A percentile compares a stretch with the other conserved stretches of the same genome.
phyloP scores from a whole-genome alignment of 2,113 vertebrate species.

The Gnathonemus longibarbis region DNA sequence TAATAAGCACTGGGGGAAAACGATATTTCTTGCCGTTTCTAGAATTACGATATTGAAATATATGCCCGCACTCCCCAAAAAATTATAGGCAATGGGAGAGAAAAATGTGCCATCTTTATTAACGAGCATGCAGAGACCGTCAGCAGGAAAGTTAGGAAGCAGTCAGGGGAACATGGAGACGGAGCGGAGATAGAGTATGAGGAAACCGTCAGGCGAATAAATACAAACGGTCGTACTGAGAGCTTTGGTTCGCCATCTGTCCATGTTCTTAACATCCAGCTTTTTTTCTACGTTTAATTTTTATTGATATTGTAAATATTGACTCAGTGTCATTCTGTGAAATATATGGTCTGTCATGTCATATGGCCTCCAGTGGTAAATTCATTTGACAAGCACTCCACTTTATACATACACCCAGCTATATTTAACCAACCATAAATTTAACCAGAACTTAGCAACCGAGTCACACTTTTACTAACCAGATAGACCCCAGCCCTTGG shows the following conservation, averaged over 20 bases:
- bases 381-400: not conserved
- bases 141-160: not conserved
- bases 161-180: not conserved
- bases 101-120: constrained; percentile 13
- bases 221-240: not conserved
- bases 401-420: not conserved
- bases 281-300: not conserved
- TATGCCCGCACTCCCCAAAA: not conserved
- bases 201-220: not conserved
- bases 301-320: constrained; percentile 1
- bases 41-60: not conserved
- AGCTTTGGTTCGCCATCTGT: not conserved
- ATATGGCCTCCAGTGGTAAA: not conserved
- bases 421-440: constrained; percentile 1
- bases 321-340: not conserved
- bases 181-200: not conserved
- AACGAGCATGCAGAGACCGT: not conserved
- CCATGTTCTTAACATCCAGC: not conserved
- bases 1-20: not conserved
- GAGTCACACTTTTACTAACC: not conserved
- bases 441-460: not conserved
- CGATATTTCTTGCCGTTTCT: not conserved
- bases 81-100: not conserved
- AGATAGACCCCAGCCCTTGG: not conserved
- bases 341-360: not conserved